A percentile compares a stretch with the other conserved stretches of the same genome.
phyloP scores from a whole-genome alignment of 2,888 invertebrate species.

The Lithophane socia region DNA sequence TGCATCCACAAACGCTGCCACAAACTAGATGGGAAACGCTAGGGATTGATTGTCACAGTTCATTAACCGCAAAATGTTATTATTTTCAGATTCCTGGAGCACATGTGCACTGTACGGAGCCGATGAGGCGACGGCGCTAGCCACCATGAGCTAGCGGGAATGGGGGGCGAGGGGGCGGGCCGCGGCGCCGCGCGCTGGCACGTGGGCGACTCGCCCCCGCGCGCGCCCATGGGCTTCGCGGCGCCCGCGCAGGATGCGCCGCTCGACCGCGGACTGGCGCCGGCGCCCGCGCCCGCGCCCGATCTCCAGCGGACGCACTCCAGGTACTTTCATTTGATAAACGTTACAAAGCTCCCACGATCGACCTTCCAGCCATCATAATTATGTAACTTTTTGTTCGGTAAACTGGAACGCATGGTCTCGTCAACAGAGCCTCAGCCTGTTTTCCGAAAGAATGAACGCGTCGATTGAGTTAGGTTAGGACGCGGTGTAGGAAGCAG shows the following conservation, averaged over 20 bases:
- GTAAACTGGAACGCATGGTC: background rate
- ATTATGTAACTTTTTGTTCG: background rate
- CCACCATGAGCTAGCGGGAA: slow-evolving; percentile 89
- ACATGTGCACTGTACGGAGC: slow-evolving; percentile 77
- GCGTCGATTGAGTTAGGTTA: background rate
- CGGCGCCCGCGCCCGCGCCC: slow-evolving; percentile 86
- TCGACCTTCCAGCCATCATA: background rate
- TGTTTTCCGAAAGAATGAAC: too few species aligned
- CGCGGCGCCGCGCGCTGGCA: slow-evolving; percentile 91
- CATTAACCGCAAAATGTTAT: slow-evolving; percentile 1
- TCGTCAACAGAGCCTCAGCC: background rate
- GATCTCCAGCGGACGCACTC: slow-evolving; percentile 93
- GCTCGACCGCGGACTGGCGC: slow-evolving; percentile 88
- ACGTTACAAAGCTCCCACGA: background rate
- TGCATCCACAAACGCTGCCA: background rate
- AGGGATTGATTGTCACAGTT: background rate
- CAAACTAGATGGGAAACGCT: background rate
- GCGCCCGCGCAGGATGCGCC: slow-evolving; percentile 90
- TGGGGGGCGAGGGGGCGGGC: slow-evolving; percentile 92
- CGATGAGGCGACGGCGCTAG: slow-evolving; percentile 82
- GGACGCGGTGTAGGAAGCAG: background rate
- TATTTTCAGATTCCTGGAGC: slow-evolving; percentile 55
- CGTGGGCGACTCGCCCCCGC: slow-evolving; percentile 91
- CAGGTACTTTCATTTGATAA: slow-evolving; percentile 77
- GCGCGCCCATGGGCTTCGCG: slow-evolving; percentile 90